Conservation (phyloP, 1,140 invertebrate genomes). For the Lordiphosa stackelbergi region DNA sequence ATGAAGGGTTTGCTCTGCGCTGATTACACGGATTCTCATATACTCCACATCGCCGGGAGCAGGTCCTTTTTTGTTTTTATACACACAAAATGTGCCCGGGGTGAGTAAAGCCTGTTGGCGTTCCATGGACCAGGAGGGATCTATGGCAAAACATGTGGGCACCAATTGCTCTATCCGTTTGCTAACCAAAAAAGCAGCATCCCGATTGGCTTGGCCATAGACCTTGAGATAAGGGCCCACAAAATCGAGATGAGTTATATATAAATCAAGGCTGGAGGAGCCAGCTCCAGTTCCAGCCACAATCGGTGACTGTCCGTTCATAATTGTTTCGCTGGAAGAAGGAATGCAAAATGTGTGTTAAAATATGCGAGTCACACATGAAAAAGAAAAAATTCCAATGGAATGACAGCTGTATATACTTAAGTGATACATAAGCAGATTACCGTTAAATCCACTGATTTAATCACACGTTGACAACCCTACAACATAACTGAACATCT, state of each 20-base stretch:
- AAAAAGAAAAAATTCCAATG: conserved; percentile 12
- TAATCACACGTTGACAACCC: conserved; percentile 8
- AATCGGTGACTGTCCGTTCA: conserved; percentile 43
- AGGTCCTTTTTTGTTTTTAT: conserved; percentile 50
- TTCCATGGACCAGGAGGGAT: conserved; percentile 56
- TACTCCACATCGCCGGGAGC: conserved; percentile 66
- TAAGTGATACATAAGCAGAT: background rate
- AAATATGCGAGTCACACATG: conserved; percentile 4
- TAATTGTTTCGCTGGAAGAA: conserved; percentile 51
- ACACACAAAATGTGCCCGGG: conserved; percentile 56
- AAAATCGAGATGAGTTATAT: conserved; percentile 82
- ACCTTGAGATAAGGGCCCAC: conserved; percentile 83
- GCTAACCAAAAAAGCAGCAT: conserved; percentile 56
- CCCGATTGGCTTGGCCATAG: conserved; percentile 80
- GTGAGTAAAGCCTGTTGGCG: conserved; percentile 58
- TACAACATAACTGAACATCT: conserved; percentile 10
- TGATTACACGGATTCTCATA: conserved; percentile 52
- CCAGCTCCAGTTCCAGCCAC: conserved; percentile 13
- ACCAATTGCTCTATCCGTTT: conserved; percentile 57
- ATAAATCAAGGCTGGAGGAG: conserved; percentile 42
- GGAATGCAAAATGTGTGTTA: background rate
- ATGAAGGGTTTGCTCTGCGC: conserved; percentile 49
- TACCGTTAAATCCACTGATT: conserved; percentile 17
- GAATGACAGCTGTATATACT: background rate
- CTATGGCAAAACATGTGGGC: conserved; percentile 60